Evolutionary conservation across 2,888 invertebrate genomes (phyloP).

Genomic region (Pristionchus fissidentatus): DNA sequence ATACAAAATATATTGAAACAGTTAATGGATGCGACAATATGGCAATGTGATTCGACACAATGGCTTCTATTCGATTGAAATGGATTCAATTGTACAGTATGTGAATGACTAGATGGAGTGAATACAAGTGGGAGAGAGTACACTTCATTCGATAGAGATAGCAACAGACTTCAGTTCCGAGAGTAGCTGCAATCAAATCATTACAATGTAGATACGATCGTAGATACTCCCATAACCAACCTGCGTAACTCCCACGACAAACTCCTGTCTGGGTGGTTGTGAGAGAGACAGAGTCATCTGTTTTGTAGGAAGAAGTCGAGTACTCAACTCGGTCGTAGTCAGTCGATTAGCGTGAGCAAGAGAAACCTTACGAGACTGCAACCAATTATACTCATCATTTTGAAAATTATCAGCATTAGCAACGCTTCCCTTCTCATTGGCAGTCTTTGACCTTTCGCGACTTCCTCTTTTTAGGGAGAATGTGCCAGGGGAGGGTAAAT

Average conservation of each 20-base stretch:
- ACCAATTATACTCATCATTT: not conserved
- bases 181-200: conserved; percentile 18
- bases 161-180: conserved; percentile 13
- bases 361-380: conserved; percentile 20
- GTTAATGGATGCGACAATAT: conserved; percentile 8
- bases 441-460: too few species aligned
- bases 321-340: conserved; percentile 29
- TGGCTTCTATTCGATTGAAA: conserved; percentile 2
- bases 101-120: too few species aligned
- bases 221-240: not conserved
- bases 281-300: not conserved
- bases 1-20: conserved; percentile 5
- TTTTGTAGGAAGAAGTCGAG: conserved; percentile 7
- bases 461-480: too few species aligned
- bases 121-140: not conserved
- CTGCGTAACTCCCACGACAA: not conserved
- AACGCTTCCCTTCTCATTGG: not conserved
- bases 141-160: not conserved
- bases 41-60: conserved; percentile 33
- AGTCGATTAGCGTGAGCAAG: conserved; percentile 41
- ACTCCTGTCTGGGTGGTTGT: conserved; percentile 24
- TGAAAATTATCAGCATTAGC: not conserved
- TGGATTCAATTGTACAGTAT: too few species aligned
- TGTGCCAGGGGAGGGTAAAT: too few species aligned
- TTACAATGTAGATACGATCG: not conserved